These are phyloP conservation scores for Drosophila pandora DNA, from an alignment of 1,140 invertebrate genomes.

Conservation along the genomic window DNA sequence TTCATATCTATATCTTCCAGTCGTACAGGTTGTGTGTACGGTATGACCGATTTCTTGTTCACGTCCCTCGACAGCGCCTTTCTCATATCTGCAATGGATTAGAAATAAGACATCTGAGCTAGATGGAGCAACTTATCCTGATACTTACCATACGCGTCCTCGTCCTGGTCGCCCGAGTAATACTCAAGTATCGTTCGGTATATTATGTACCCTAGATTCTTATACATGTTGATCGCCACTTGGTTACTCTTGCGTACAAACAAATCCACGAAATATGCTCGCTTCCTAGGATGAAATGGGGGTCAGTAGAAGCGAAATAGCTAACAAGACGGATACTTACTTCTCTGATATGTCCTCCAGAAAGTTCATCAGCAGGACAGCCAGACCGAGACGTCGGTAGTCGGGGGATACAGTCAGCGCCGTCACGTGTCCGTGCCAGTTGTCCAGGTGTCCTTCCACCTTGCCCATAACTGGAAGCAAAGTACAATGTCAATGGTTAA, in stretches of 20 bases:
- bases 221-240: slow-evolving; percentile 99
- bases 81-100: slow-evolving; percentile 94
- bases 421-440: slow-evolving; percentile 99
- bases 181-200: slow-evolving; percentile 98
- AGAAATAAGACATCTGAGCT: background rate
- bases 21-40: slow-evolving; percentile 95
- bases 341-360: slow-evolving; percentile 98
- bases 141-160: slow-evolving; percentile 97
- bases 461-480: slow-evolving; percentile 96
- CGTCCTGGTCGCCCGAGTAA: slow-evolving; percentile 98
- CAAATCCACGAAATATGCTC: slow-evolving; percentile 98
- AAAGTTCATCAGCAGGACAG: slow-evolving; percentile 96
- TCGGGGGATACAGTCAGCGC: slow-evolving; percentile 98
- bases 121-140: background rate
- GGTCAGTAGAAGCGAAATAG: background rate
- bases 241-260: slow-evolving; percentile 99
- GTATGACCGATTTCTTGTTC: slow-evolving; percentile 96
- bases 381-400: slow-evolving; percentile 95
- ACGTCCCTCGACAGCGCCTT: slow-evolving; percentile 97
- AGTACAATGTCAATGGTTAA: background rate
- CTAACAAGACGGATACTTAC: slow-evolving; percentile 84
- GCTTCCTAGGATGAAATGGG: slow-evolving; percentile 88
- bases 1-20: slow-evolving; percentile 96
- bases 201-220: slow-evolving; percentile 97
- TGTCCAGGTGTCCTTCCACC: slow-evolving; percentile 96